Base-by-base conservation (phyloP, 2,797 vertebrate species). In the Coreius guichenoti region DNA sequence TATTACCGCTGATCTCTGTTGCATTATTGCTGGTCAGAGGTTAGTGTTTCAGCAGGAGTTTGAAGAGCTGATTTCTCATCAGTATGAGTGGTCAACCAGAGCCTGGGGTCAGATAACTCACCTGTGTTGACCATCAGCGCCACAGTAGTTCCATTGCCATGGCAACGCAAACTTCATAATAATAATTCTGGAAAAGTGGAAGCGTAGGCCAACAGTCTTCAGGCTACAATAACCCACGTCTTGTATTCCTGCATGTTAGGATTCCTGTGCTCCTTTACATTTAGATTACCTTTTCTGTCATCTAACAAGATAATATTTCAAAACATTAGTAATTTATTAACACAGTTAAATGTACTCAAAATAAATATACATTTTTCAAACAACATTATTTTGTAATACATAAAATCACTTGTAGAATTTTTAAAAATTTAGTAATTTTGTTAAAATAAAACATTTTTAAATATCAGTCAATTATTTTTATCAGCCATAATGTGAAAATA, bases 121-220 rank as follows among this genome's bases (percentile, higher is more conserved):
- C 79, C 58, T 86, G 79, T 85, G 75, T 77, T 33, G 72, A 74
- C 84, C 81, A 84, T 83, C 80, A 80, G 72, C 76, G 67, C 72
- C 23, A 19, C 65, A 80, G 82, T n/a, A 72, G 84, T 67, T 45
- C 69, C n/a, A 67, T 76, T 86, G 67, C 87, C 87, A 90, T 90
- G 84, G 88, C 86, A 90, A 88, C 87, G 79, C 51, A 87, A 87
- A 87, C 82, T 36, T 86, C 29, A 76, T 83, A 86, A 82, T 81
- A 81, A 81, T 73, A 36, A 84, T 74, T 56, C 54, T 80, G 65
- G 65, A 63, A 83, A 23, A 75, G 70, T 75, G 68, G 54, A 36
- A 77, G 77, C 14, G 12, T 77, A 81, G 81, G 45, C 12, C 85
- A 84, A 29, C 17, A 56, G 69, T 68, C 87, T 84, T 86, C 61